These are phyloP conservation scores for Denticeps clupeoides DNA, from an alignment of 2,797 vertebrate genomes.

Conservation along the genomic window DNA sequence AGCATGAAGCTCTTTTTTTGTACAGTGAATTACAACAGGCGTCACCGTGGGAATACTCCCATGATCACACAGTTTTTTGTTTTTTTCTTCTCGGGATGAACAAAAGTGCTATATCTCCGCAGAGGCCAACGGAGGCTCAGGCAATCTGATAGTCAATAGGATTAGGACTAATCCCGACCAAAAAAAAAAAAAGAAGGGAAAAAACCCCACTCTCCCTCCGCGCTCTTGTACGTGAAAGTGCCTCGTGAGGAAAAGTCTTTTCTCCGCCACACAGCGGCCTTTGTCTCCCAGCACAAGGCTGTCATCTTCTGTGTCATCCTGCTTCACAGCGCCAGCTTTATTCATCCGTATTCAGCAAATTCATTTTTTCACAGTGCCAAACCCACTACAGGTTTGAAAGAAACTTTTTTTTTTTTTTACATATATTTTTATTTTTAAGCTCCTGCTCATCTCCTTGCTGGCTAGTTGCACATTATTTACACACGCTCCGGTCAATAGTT, in stretches of 20 bases:
- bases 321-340: conserved; percentile 14
- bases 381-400: conserved; percentile 12
- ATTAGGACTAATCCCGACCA: conserved; percentile 34
- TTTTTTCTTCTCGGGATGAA: conserved; percentile 42
- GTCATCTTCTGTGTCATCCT: conserved; percentile 15
- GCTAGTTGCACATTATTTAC: too few relatives aligned
- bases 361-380: conserved; percentile 17
- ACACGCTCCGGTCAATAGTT: too few relatives aligned
- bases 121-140: conserved; percentile 33
- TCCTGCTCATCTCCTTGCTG: too few relatives aligned
- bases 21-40: conserved; percentile 37
- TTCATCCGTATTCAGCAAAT: conserved; percentile 11
- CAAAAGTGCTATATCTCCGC: conserved; percentile 43
- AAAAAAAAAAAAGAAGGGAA: too few relatives aligned
- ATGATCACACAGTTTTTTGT: conserved; percentile 3
- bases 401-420: too few relatives aligned
- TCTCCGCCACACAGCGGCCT: conserved; percentile 26
- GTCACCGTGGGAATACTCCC: conserved; percentile 29
- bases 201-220: conserved; percentile 24
- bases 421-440: too few relatives aligned
- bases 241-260: conserved; percentile 28
- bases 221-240: conserved; percentile 29
- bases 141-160: conserved; percentile 29
- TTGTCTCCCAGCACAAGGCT: conserved; percentile 29
- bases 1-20: too few relatives aligned